Base-by-base conservation (phyloP, 2,797 vertebrate species). In the Sebastes jordani region DNA sequence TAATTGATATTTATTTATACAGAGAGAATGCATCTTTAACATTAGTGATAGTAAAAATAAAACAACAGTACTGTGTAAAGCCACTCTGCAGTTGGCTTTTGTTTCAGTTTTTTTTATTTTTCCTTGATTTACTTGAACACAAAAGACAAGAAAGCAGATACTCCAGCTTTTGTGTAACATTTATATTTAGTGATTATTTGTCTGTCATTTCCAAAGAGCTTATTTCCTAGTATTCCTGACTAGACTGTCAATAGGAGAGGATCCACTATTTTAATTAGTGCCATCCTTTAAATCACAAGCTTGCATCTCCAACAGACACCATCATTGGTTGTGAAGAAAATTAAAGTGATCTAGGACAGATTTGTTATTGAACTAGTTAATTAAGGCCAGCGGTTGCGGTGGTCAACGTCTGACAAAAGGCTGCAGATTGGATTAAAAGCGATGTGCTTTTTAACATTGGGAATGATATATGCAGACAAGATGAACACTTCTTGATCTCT, bases 331-430 rank as follows among this genome's bases (percentile, higher is more conserved):
- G 80, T 76, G 86, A 81, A 84, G 93, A 88, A 93, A 93, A 93
- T 94, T 66, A 94, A 93, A 94, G 91, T 86, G 91, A 92, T 93
- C 56, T 42, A 81, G 87, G 88, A 91, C 85, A 93, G 89, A 93
- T 93, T 86, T 85, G 89, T 89, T 93, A 94, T 94, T 91, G 93
- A 94, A 89, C 91, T 68, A 49, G 73, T 94, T 94, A 95, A 95
- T 94, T 92, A 94, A 90, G 60, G 84, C 76, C 75, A 79, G 81
- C 29, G 71, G 81, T 81, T 86, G 70, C 16, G 22, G 66, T 76
- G 90, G 88, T 89, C 86, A 82, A 82, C n/a, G 67, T 83, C 81
- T 90, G 91, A 93, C 86, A 90, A 90, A 90, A 77, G 80, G 81
- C 59, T 86, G 86, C 68, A 79, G 91, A 91, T 86, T 89, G 77